A percentile compares a stretch with the other conserved stretches of the same genome.
phyloP scores from a whole-genome alignment of 2,888 invertebrate species.

The Kryphioiulus occultus region DNA sequence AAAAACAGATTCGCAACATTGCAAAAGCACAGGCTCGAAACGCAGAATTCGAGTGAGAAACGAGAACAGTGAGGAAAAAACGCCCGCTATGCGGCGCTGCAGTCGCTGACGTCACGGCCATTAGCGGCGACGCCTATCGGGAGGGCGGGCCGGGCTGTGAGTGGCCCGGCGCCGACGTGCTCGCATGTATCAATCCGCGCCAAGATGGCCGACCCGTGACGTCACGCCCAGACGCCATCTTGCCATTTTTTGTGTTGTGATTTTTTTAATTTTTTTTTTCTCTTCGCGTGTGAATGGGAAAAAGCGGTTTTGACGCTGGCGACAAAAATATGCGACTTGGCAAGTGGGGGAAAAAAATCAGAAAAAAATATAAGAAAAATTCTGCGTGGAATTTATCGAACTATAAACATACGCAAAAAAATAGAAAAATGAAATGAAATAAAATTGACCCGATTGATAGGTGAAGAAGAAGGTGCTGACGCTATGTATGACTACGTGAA shows the following conservation, averaged over 20 bases:
- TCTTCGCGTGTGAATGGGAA: too few relatives aligned
- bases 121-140: conserved; percentile 9
- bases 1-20: too few relatives aligned
- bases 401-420: not conserved
- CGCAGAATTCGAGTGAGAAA: not conserved
- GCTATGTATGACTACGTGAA: too few relatives aligned
- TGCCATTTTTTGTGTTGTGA: not conserved
- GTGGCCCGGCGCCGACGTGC: not conserved
- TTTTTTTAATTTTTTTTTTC: not conserved
- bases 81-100: not conserved
- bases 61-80: not conserved
- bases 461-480: too few relatives aligned
- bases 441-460: too few relatives aligned
- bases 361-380: not conserved
- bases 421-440: too few relatives aligned
- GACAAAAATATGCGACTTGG: not conserved
- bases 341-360: not conserved
- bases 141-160: not conserved
- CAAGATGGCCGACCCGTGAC: not conserved
- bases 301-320: not conserved
- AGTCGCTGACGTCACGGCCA: not conserved
- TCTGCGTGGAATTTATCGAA: not conserved
- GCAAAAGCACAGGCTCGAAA: too few relatives aligned
- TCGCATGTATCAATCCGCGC: not conserved
- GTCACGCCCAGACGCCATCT: not conserved